Percentiles rank a stretch among this genome's conserved stretches.
Evolutionary conservation across 2,113 vertebrate species (phyloP).

Genomic region (Lamprotornis superbus): DNA sequence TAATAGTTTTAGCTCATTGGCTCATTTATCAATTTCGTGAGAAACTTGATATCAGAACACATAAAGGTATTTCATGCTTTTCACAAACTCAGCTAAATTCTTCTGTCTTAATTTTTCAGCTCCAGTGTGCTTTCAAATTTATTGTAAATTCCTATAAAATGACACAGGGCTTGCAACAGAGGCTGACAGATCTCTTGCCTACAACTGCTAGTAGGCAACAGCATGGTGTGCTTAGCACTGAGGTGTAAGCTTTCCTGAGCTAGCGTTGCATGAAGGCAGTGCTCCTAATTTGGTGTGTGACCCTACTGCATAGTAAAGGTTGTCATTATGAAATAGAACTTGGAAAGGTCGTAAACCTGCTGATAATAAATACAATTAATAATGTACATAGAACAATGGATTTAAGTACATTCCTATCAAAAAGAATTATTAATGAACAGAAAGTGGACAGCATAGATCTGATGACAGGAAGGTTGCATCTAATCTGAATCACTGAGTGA

Average conservation of each 20-base stretch:
- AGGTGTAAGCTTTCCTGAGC: constrained; percentile 47
- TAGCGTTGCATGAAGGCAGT: neutral
- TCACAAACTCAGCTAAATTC: neutral
- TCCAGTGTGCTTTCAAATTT: neutral
- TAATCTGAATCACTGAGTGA: constrained; percentile 84
- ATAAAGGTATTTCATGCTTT: neutral
- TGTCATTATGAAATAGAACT: constrained; percentile 56
- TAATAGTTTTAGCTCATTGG: neutral
- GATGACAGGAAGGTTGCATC: constrained; percentile 78
- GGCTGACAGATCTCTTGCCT: constrained; percentile 15
- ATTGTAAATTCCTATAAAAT: constrained; percentile 2
- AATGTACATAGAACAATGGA: constrained; percentile 75
- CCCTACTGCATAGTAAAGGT: constrained; percentile 12
- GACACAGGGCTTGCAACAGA: neutral
- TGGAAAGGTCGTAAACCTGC: constrained; percentile 55
- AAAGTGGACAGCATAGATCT: constrained; percentile 81
- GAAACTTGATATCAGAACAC: neutral
- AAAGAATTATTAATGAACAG: constrained; percentile 80
- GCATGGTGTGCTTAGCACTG: neutral
- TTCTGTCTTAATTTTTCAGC: neutral
- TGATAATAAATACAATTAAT: constrained; percentile 75
- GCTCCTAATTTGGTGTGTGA: constrained; percentile 41
- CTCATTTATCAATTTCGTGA: neutral
- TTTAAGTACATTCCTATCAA: constrained; percentile 64
- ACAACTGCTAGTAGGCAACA: constrained; percentile 25